phyloP scores from a whole-genome alignment of 2,113 vertebrate genomes.

The Chamaetylas fuelleborni region DNA sequence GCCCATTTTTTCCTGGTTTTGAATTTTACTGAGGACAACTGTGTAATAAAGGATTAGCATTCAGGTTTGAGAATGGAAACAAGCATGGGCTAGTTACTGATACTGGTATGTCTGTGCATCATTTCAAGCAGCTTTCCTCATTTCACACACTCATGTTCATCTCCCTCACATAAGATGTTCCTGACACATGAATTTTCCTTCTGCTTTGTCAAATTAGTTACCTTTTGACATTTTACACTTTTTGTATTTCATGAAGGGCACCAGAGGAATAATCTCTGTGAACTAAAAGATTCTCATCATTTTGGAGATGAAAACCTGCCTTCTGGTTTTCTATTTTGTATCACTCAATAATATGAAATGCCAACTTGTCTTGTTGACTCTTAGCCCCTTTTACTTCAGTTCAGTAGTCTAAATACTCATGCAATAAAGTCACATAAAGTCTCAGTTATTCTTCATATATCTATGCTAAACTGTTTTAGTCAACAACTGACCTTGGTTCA shows the following conservation, averaged over 20 bases:
- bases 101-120: accelerated
- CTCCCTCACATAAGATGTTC: background rate
- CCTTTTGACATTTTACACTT: background rate
- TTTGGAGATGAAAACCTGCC: background rate
- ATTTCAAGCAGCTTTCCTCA: background rate
- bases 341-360: background rate
- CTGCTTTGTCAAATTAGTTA: background rate
- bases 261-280: background rate
- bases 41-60: accelerated
- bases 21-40: background rate
- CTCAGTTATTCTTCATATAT: constrained; percentile 17
- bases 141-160: background rate
- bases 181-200: background rate
- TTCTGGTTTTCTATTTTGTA: background rate
- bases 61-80: background rate
- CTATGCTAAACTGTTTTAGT: background rate
- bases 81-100: background rate
- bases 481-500: background rate
- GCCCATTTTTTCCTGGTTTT: background rate
- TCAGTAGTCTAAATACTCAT: background rate
- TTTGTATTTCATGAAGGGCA: background rate
- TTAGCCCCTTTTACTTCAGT: background rate
- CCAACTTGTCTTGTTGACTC: background rate
- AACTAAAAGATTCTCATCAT: background rate
- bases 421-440: background rate